These are phyloP conservation scores for Maniola jurtina DNA, from an alignment of 1,140 invertebrate genomes.

Conservation along the genomic window DNA sequence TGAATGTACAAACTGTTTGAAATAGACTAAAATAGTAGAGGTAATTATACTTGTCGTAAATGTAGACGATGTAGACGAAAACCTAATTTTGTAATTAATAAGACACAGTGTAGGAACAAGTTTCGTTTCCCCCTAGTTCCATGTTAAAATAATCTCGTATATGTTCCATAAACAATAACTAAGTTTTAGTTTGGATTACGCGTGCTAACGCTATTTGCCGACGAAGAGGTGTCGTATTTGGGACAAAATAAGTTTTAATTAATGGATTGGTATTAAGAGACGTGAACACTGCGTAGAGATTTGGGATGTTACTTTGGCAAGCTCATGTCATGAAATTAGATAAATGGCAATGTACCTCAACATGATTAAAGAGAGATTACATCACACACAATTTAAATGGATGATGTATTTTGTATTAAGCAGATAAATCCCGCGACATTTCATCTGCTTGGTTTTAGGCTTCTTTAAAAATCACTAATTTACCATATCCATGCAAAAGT, in stretches of 20 bases:
- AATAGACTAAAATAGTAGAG: too few species aligned
- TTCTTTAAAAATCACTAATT: too few species aligned
- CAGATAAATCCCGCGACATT: constrained; percentile 11
- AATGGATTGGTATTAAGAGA: constrained; percentile 65
- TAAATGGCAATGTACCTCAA: constrained; percentile 24
- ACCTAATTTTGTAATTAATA: neutral
- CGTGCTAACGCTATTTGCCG: constrained; percentile 32
- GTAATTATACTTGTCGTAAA: too few species aligned
- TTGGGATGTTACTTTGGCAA: constrained; percentile 35
- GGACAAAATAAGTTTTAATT: constrained; percentile 71
- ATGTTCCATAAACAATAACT: constrained; percentile 30
- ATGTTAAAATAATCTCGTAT: constrained; percentile 27
- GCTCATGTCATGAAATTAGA: constrained; percentile 33
- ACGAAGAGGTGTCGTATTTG: constrained; percentile 34
- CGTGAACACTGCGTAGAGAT: constrained; percentile 42
- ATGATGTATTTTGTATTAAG: neutral
- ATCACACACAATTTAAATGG: constrained; percentile 7
- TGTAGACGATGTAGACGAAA: too few species aligned
- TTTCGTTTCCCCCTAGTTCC: constrained; percentile 12
- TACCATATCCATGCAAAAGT: too few species aligned
- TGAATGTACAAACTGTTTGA: too few species aligned
- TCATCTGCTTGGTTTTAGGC: too few species aligned
- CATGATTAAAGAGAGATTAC: constrained; percentile 3
- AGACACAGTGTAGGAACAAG: constrained; percentile 3
- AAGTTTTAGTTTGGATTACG: constrained; percentile 30